Base-by-base conservation (phyloP, 2,113 vertebrate species). In the Platycercus adscitus region DNA sequence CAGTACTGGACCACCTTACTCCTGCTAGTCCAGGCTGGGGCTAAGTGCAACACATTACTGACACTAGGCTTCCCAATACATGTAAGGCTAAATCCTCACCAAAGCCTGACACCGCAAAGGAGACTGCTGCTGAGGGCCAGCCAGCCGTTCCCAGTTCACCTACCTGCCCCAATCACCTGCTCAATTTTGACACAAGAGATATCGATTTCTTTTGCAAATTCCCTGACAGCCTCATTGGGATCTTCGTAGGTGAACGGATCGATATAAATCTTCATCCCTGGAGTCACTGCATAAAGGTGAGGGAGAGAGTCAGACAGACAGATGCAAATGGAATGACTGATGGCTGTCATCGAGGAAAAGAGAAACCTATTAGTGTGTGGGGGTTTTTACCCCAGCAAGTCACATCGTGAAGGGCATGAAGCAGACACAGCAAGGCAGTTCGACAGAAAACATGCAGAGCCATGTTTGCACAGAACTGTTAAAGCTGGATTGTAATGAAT, bases 191-290 rank as follows among this genome's bases (percentile, higher is more conserved):
- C 99, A 96, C 98, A 99, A 56, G 99, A 98, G 96, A 99, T 99
- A 95, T 99, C 99, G 7, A 99, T 99, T 97, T 99, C 99, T 95
- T 99, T 99, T 73, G 99, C 99, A 92, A 99, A 99, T 94, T 99
- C 99, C 63, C 99, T 97, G 58, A 99, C 99, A 3, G 99, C 99
- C 81, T 99, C 99, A 4, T 99, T 99, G 86, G 99, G 99, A 87
- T 99, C 99, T 96, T 99, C 99, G 0, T 99, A 99, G 66, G 99
- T 99, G 98, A 99, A 99, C 2, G 99, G 99, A 95, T 99, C 99
- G 0, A 99, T 99, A 90, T 99, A 99, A 94, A 99, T 99, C 98
- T 99, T 99, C 99, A 99, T 99, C 88, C 99, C 99, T 65, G 99
- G 99, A 65, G 99, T 99, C 98, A 99, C 99, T 99, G 96, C 9